Conservation (phyloP, 2,888 invertebrate genomes). For the Agrilus mali region DNA sequence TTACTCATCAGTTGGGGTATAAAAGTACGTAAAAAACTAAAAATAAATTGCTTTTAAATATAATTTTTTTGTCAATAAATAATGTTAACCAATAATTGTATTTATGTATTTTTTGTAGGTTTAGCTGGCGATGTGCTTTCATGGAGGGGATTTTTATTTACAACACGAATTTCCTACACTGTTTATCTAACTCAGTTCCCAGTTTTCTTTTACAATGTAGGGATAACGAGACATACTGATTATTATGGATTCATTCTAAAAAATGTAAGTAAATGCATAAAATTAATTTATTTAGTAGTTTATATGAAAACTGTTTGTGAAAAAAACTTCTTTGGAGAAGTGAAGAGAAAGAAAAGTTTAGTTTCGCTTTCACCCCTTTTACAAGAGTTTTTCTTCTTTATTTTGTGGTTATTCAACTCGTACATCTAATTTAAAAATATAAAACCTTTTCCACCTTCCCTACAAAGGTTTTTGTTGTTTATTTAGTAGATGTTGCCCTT, state of each 20-base stretch:
- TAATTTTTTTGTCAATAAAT: slow-evolving; percentile 2
- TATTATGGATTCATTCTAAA: slow-evolving; percentile 44
- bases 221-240: slow-evolving; percentile 43
- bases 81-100: too few species aligned
- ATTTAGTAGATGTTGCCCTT: slow-evolving; percentile 2
- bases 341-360: too few species aligned
- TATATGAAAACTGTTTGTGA: too few species aligned
- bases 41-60: background rate
- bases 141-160: slow-evolving; percentile 48
- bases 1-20: slow-evolving; percentile 49
- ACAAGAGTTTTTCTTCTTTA: too few species aligned
- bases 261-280: slow-evolving; percentile 34
- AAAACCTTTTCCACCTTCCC: too few species aligned
- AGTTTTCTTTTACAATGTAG: slow-evolving; percentile 57
- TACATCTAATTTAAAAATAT: too few species aligned
- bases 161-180: slow-evolving; percentile 57
- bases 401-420: too few species aligned
- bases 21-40: slow-evolving; percentile 30
- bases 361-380: too few species aligned
- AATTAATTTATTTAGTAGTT: too few species aligned
- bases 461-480: background rate
- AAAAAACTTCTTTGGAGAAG: too few species aligned
- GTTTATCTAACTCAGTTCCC: slow-evolving; percentile 60
- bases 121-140: slow-evolving; percentile 40
- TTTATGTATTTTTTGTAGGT: slow-evolving; percentile 38